A percentile compares a stretch with the other conserved stretches of the same genome.
These are phyloP conservation scores for Ennomos erosarius DNA, from an alignment of 2,888 invertebrate species.

Conservation along the genomic window DNA sequence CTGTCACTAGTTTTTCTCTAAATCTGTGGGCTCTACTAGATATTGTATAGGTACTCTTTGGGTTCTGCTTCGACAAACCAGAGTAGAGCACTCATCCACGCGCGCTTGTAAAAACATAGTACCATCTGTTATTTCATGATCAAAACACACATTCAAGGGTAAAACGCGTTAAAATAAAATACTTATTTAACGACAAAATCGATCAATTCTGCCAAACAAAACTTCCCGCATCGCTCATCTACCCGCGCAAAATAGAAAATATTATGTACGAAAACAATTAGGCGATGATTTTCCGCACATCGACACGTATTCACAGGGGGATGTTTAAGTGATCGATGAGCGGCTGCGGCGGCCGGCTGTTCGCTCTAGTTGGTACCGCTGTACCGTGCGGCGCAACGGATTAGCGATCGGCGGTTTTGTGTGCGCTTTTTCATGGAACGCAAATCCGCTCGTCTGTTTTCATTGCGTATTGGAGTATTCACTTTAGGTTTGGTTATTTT, in stretches of 20 bases:
- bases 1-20: no score
- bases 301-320: constrained; percentile 50
- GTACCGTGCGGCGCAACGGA: constrained; percentile 11
- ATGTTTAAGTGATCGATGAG: constrained; percentile 58
- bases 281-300: constrained; percentile 49
- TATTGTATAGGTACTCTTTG: no score
- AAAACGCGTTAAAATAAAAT: constrained; percentile 15
- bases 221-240: constrained; percentile 31
- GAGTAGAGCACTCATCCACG: no score
- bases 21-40: no score
- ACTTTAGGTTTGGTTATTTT: no score
- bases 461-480: no score
- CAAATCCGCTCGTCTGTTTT: neutral
- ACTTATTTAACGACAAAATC: constrained; percentile 15
- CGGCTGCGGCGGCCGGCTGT: constrained; percentile 9
- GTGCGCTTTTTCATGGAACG: neutral
- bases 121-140: no score
- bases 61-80: no score
- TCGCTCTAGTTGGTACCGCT: constrained; percentile 8
- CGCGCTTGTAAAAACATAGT: no score
- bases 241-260: constrained; percentile 25
- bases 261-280: constrained; percentile 45
- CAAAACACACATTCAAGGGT: no score
- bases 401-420: constrained; percentile 9
- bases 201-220: constrained; percentile 25